These are phyloP conservation scores for Nematostella vectensis DNA, from an alignment of 92 coral and sea anemone genomes.

Conservation along the genomic window DNA sequence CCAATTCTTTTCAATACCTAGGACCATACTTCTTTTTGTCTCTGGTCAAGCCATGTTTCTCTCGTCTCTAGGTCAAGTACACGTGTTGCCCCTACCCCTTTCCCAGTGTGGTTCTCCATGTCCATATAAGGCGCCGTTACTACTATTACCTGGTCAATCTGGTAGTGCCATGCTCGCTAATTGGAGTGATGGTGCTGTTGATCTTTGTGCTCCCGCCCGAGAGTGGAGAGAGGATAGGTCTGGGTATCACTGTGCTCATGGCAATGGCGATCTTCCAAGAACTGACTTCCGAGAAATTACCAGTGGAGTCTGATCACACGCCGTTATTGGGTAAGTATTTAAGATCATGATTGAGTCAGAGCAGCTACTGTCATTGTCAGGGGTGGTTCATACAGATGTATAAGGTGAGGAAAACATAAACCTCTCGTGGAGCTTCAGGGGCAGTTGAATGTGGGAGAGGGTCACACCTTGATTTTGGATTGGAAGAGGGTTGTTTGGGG, in stretches of 20 bases:
- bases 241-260: constrained; percentile 79
- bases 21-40: too few relatives aligned
- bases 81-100: constrained; percentile 59
- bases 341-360: too few relatives aligned
- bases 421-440: too few relatives aligned
- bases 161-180: constrained; percentile 77
- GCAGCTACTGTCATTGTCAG: too few relatives aligned
- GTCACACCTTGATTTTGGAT: too few relatives aligned
- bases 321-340: constrained; percentile 57
- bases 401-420: too few relatives aligned
- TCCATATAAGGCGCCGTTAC: constrained; percentile 58
- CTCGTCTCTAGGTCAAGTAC: constrained; percentile 37
- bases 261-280: constrained; percentile 93
- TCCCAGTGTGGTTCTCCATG: constrained; percentile 45
- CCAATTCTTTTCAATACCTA: too few relatives aligned
- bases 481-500: too few relatives aligned
- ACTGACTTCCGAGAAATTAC: constrained; percentile 68
- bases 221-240: constrained; percentile 72
- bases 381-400: too few relatives aligned
- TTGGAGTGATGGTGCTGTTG: constrained; percentile 68
- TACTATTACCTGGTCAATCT: constrained; percentile 68
- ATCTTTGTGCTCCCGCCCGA: constrained; percentile 78
- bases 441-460: too few relatives aligned
- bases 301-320: constrained; percentile 58
- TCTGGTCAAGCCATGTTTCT: too few relatives aligned